Evolutionary conservation across 2,888 invertebrate species (phyloP).

Genomic region (Agrenia bidenticulata): DNA sequence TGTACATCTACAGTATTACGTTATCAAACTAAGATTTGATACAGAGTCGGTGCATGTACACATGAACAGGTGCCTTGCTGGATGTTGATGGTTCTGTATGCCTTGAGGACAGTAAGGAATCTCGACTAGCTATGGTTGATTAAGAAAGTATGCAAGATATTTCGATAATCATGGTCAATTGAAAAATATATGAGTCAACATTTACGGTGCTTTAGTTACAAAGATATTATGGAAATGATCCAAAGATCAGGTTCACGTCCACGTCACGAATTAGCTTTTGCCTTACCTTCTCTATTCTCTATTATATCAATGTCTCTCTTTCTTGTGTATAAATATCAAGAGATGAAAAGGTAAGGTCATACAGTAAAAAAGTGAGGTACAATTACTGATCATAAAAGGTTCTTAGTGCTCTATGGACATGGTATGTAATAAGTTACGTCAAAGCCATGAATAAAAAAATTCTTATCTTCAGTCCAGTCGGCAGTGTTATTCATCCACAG

Average conservation of each 20-base stretch:
- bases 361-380: not conserved
- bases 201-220: conserved; percentile 10
- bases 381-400: conserved; percentile 5
- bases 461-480: too few species aligned
- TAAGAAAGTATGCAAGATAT: conserved; percentile 20
- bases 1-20: not conserved
- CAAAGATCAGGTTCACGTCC: conserved; percentile 42
- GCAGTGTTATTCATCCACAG: too few species aligned
- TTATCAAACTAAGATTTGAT: not conserved
- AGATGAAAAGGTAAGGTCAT: conserved; percentile 8
- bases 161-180: conserved; percentile 22
- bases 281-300: not conserved
- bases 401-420: not conserved
- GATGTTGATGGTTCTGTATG: too few species aligned
- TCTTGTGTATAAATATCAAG: conserved; percentile 1
- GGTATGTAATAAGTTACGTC: not conserved
- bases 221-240: conserved; percentile 6
- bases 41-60: conserved; percentile 1
- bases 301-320: not conserved
- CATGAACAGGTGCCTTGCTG: not conserved
- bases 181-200: conserved; percentile 16
- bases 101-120: too few species aligned
- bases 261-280: conserved; percentile 22
- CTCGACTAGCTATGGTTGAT: not conserved
- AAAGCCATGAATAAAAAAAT: too few species aligned